phyloP scores from a whole-genome alignment of 2,888 invertebrate genomes.

The Ichneumon xanthorius region DNA sequence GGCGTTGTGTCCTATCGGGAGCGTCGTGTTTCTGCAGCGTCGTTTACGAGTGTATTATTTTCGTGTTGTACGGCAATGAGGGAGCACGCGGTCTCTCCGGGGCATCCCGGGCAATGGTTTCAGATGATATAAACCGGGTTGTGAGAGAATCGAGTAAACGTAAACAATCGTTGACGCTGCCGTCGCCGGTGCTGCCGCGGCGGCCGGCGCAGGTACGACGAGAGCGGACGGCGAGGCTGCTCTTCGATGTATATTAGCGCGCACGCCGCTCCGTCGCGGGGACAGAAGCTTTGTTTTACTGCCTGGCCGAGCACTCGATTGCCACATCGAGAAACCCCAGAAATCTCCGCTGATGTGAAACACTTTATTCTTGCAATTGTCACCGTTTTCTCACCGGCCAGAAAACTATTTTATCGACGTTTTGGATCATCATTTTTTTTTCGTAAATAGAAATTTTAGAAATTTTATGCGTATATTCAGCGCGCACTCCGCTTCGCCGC shows the following conservation, averaged over 20 bases:
- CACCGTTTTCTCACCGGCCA: no score
- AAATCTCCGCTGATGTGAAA: not conserved
- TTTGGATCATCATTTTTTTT: no score
- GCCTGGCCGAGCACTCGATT: not conserved
- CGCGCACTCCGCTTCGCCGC: constrained; percentile 2
- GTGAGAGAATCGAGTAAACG: constrained; percentile 21
- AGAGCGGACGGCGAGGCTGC: constrained; percentile 9
- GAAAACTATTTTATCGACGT: no score
- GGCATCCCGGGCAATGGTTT: not conserved
- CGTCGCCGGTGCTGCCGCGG: constrained; percentile 17
- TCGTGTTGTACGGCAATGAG: constrained; percentile 42
- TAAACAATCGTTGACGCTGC: constrained; percentile 51
- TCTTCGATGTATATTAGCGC: constrained; percentile 1
- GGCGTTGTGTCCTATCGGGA: constrained; percentile 10
- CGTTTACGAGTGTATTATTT: constrained; percentile 65
- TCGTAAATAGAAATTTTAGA: no score
- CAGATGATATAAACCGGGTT: constrained; percentile 13
- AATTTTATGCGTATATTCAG: not conserved
- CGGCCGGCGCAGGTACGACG: constrained; percentile 3
- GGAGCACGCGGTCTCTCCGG: constrained; percentile 22
- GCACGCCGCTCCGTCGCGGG: constrained; percentile 13
- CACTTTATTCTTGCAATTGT: not conserved
- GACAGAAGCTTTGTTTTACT: constrained; percentile 17
- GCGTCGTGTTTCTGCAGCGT: constrained; percentile 1
- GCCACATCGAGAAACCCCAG: constrained; percentile 10